Percentiles rank a stretch among this genome's conserved stretches.
These are phyloP conservation scores for Bubo blakistoni DNA, from an alignment of 2,113 vertebrate species.

Conservation along the genomic window DNA sequence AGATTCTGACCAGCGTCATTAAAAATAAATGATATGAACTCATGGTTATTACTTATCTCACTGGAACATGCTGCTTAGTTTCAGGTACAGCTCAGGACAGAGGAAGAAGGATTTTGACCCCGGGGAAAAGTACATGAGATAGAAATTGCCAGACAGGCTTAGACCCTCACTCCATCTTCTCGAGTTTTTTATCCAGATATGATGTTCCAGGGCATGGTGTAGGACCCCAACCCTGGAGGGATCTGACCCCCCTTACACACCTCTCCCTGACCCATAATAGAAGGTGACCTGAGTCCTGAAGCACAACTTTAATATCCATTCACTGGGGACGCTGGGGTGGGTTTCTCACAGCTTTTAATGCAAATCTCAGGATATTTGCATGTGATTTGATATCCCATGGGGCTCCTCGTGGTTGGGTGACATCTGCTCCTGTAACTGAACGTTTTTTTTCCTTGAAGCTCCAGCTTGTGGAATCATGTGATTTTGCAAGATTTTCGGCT, in stretches of 20 bases:
- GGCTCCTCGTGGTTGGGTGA: conserved; percentile 44
- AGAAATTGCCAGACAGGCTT: not conserved
- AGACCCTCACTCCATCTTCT: not conserved
- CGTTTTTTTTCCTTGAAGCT: not conserved
- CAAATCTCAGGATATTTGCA: not conserved
- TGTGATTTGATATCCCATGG: conserved; percentile 29
- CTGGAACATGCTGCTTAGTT: conserved; percentile 50
- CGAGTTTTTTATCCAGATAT: rapidly evolving
- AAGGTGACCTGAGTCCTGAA: no score
- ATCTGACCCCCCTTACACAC: rapidly evolving
- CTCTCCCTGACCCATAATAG: not conserved
- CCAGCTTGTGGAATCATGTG: conserved; percentile 52
- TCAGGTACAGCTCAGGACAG: conserved; percentile 37
- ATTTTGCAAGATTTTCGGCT: conserved; percentile 41
- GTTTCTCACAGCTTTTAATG: not conserved
- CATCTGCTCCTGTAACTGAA: conserved; percentile 42
- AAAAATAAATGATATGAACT: conserved; percentile 55
- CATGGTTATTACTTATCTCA: conserved; percentile 45
- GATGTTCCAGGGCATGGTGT: not conserved
- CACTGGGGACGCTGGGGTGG: not conserved
- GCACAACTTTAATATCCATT: rapidly evolving
- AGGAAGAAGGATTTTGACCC: conserved; percentile 25
- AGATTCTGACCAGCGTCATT: not conserved
- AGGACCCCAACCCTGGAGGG: not conserved
- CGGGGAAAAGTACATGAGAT: not conserved